These are phyloP conservation scores for Anguilla anguilla DNA, from an alignment of 2,797 vertebrate species.

Conservation along the genomic window DNA sequence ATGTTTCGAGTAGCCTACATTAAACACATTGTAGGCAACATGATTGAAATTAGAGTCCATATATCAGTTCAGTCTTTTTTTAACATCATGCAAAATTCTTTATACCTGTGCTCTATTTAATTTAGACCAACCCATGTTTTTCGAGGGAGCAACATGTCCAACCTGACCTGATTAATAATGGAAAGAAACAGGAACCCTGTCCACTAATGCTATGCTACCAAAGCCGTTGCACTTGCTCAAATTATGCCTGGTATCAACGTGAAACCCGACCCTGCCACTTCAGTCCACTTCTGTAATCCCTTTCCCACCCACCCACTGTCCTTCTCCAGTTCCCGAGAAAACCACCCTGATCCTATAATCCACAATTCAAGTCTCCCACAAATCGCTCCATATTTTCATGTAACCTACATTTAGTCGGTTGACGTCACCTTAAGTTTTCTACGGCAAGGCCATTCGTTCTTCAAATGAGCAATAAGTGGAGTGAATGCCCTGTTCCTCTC, in stretches of 20 bases:
- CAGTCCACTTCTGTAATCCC: slow-evolving; percentile 25
- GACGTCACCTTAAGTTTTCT: neutral
- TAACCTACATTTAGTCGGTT: neutral
- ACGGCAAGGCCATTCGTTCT: neutral
- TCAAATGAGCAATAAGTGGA: neutral
- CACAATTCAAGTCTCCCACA: neutral
- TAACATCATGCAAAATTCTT: neutral
- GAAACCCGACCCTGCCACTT: slow-evolving; percentile 29
- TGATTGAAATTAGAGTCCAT: neutral
- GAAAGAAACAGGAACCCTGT: slow-evolving; percentile 63
- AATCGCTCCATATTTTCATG: neutral
- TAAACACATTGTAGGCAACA: neutral
- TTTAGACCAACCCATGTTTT: slow-evolving; percentile 36
- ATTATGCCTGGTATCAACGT: slow-evolving; percentile 31
- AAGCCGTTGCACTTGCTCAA: slow-evolving; percentile 40
- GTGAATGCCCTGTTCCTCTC: neutral
- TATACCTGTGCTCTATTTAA: neutral
- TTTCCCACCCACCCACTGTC: slow-evolving; percentile 23
- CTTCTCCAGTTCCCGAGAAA: slow-evolving; percentile 7
- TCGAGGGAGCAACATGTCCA: slow-evolving; percentile 57
- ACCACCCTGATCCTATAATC: slow-evolving; percentile 11
- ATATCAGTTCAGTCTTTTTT: neutral
- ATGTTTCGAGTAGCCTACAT: neutral
- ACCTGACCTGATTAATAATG: slow-evolving; percentile 67
- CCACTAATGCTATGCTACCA: slow-evolving; percentile 32